Evolutionary conservation across 2,797 vertebrate species (phyloP), one percentile per base, ranked within the genome.

Genomic region (Netta rufina): DNA sequence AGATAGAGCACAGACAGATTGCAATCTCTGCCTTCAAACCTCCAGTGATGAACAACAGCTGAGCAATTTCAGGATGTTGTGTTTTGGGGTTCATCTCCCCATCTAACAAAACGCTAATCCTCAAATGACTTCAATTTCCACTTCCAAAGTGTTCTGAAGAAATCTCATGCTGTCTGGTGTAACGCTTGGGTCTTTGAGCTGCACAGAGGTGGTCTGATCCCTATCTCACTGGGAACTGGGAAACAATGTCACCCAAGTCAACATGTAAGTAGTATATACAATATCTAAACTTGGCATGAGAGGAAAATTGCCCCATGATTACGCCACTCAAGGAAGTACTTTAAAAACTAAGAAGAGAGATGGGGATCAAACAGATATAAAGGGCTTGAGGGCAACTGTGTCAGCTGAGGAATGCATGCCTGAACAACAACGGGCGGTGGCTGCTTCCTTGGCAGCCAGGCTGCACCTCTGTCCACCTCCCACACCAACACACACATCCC

Each of bases 101-200:
- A 85, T 92, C 90, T 94, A 75, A 95, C 78, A 90, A 91, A 96
- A 91, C 28, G 71, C 22, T 96, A 96, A 96, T 95, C 95, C 91
- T 95, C 92, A 95, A 96, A 95, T 94, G 83, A 96, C 95, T 97
- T 92, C 92, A 92, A 83, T 97, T 96, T 95, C 95, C 95, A 94
- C 91, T 96, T 96, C 75, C 86, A 92, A 95, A 94, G 84, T 65
- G 49, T 76, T 93, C 83, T 89, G 81, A 92, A 87, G 70, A 93
- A 92, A 95, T 95, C 89, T 87, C 17, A 0, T 85, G 67, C 83
- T 93, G 93, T 94, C 94, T 95, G 87, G 74, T 89, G 84, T 61
- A 89, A 61, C 0, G 6, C 94, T 94, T 94, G 80, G 87, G 90
- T 96, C 84, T 96, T 84, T 87, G 84, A 93, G 89, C 89, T 80